Conservation (phyloP, 2,113 vertebrate genomes). For the Erpornis zantholeuca region DNA sequence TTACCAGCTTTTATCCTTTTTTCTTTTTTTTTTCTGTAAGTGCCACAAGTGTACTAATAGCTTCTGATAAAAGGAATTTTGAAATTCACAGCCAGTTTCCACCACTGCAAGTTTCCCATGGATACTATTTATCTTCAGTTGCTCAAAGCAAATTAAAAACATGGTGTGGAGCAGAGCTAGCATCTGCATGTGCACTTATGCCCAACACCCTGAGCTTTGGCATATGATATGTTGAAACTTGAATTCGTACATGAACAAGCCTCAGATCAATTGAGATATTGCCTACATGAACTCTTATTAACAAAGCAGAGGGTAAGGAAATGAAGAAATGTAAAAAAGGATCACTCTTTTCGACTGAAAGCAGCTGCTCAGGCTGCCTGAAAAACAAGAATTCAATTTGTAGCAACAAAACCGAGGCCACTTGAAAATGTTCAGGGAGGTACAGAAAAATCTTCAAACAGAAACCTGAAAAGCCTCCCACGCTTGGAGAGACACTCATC, state of each 20-base stretch:
- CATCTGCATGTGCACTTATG: not conserved
- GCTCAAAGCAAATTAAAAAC: not conserved
- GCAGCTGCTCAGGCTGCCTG: not conserved
- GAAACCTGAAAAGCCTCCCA: not conserved
- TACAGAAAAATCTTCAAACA: not conserved
- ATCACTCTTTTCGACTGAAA: not conserved
- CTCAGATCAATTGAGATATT: not conserved
- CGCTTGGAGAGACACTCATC: not conserved
- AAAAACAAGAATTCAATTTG: not conserved
- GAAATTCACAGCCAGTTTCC: not conserved
- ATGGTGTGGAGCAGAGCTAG: not conserved
- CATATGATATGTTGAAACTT: accelerated
- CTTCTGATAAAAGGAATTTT: not conserved
- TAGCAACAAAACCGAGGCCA: not conserved
- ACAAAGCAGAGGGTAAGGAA: not conserved
- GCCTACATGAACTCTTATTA: not conserved
- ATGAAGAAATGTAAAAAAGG: not conserved
- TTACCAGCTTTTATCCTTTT: not conserved
- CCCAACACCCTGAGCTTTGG: not conserved
- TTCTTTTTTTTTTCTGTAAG: not conserved
- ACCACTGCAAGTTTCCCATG: not conserved
- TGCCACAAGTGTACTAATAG: not conserved
- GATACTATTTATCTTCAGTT: not conserved
- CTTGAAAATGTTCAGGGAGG: not conserved
- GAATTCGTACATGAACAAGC: not conserved